Conservation (phyloP, 2,888 invertebrate genomes). For the Polydrusus pterygomalis region DNA sequence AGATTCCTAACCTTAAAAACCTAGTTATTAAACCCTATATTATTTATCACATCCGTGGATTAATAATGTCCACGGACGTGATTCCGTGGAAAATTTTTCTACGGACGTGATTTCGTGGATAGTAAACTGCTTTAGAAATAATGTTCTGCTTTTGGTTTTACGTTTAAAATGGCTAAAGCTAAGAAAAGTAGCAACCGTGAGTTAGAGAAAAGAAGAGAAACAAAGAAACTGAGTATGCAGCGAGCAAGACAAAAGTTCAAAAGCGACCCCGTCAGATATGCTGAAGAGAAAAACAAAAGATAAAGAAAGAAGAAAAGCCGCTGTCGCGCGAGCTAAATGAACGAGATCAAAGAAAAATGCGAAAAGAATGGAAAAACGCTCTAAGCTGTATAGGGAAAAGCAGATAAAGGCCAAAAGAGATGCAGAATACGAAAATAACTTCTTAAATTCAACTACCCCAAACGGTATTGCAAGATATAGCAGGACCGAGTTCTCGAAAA, state of each 20-base stretch:
- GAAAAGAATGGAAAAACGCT: background rate
- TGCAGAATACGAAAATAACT: background rate
- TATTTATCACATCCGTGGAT: background rate
- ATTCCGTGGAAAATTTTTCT: background rate
- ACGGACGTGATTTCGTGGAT: background rate
- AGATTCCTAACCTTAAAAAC: background rate
- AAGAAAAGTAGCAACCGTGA: background rate
- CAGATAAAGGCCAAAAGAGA: background rate
- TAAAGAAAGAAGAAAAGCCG: too few relatives aligned
- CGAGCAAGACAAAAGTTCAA: too few relatives aligned
- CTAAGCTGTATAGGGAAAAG: background rate
- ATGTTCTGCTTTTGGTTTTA: background rate
- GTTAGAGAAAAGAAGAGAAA: background rate
- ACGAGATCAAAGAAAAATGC: background rate
- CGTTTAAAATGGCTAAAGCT: background rate
- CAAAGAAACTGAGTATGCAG: background rate
- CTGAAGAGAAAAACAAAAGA: too few relatives aligned
- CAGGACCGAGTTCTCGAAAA: background rate
- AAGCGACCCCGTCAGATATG: too few relatives aligned
- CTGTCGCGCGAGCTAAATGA: background rate
- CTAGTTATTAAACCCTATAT: background rate
- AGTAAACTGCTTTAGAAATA: background rate
- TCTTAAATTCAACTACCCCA: background rate
- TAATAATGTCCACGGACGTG: background rate
- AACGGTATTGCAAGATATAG: constrained; percentile 2